Evolutionary conservation across 2,888 invertebrate species (phyloP).

Genomic region (Drosophila colorata): DNA sequence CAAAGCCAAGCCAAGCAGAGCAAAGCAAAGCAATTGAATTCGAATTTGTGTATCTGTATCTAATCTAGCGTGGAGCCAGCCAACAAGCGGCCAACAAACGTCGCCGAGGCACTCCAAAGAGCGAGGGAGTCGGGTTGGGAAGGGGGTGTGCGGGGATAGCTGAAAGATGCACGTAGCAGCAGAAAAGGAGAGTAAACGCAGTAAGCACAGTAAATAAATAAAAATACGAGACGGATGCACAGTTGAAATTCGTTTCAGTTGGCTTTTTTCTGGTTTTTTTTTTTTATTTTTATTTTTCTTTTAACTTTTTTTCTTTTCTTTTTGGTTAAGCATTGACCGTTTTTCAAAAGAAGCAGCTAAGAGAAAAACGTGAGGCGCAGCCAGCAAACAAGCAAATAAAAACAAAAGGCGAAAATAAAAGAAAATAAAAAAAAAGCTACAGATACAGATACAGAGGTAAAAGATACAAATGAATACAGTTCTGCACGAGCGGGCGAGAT

Average conservation of each 20-base stretch:
- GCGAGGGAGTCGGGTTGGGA: no score
- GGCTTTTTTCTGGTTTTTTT: constrained; percentile 18
- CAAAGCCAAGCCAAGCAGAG: constrained; percentile 28
- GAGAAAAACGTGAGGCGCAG: constrained; percentile 68
- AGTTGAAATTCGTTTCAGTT: constrained; percentile 59
- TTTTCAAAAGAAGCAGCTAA: constrained; percentile 44
- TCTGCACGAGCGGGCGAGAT: constrained; percentile 17
- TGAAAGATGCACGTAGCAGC: constrained; percentile 57
- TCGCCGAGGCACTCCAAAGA: constrained; percentile 9
- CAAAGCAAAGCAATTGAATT: constrained; percentile 65
- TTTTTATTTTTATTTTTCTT: background rate
- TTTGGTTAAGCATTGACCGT: constrained; percentile 57
- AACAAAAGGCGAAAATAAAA: constrained; percentile 23
- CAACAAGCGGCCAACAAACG: constrained; percentile 50
- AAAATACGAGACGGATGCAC: constrained; percentile 40
- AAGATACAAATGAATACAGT: constrained; percentile 55
- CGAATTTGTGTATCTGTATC: constrained; percentile 74
- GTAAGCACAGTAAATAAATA: constrained; percentile 72
- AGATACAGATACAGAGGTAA: constrained; percentile 49
- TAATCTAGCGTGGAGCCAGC: constrained; percentile 73
- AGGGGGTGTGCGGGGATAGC: background rate
- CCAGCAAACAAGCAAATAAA: constrained; percentile 41
- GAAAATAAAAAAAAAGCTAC: constrained; percentile 31
- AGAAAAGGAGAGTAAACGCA: constrained; percentile 76
- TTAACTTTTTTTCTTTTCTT: constrained; percentile 13